Percentiles rank a stretch among this genome's conserved stretches.
phyloP scores from a whole-genome alignment of 2,797 vertebrate species.

The Protonibea diacanthus region DNA sequence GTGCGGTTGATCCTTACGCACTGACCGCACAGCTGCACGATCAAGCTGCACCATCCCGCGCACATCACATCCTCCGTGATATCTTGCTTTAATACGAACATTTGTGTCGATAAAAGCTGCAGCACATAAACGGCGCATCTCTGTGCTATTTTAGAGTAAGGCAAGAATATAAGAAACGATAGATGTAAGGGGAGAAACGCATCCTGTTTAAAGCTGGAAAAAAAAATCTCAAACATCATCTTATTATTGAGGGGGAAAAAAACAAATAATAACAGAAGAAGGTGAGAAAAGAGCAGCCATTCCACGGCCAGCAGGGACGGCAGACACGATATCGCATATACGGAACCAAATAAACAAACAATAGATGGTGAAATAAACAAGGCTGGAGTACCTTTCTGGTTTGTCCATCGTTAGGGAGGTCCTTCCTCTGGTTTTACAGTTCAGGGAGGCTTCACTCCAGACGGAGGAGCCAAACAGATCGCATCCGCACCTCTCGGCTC shows the following conservation, averaged over 20 bases:
- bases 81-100: background rate
- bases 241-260: background rate
- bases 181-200: background rate
- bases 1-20: background rate
- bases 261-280: constrained; percentile 52
- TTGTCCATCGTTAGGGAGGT: constrained; percentile 66
- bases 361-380: constrained; percentile 5
- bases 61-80: constrained; percentile 8
- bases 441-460: constrained; percentile 55
- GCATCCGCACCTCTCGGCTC: constrained; percentile 72
- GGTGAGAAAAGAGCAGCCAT: constrained; percentile 45
- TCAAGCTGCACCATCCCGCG: constrained; percentile 52
- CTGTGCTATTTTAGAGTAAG: background rate
- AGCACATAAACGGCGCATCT: background rate
- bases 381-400: constrained; percentile 63
- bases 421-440: constrained; percentile 44
- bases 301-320: constrained; percentile 14
- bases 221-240: background rate
- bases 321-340: background rate
- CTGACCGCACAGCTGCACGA: constrained; percentile 33
- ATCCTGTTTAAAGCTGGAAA: background rate
- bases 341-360: constrained; percentile 20
- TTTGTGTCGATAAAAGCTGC: background rate
- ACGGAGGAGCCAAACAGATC: constrained; percentile 58
- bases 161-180: background rate